phyloP scores from a whole-genome alignment of 92 coral and sea anemone species.

The Zoanthus sociatus region DNA sequence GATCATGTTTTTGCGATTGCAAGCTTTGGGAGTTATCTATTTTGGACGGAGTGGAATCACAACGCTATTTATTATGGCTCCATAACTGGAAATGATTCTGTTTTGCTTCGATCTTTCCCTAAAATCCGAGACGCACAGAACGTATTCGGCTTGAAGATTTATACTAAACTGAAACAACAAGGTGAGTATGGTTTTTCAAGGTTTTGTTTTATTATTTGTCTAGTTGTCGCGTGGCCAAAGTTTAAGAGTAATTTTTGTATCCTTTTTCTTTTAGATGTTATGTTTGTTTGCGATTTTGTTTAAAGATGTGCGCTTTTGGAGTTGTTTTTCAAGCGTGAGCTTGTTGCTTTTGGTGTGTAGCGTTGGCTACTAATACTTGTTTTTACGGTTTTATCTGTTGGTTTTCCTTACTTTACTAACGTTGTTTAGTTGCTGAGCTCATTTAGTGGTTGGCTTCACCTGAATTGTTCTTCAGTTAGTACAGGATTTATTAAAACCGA shows the following conservation, averaged over 20 bases:
- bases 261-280: no score
- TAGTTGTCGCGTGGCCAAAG: no score
- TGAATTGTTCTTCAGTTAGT: no score
- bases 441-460: no score
- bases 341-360: no score
- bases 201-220: background rate
- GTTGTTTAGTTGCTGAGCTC: no score
- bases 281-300: no score
- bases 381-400: no score
- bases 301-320: background rate
- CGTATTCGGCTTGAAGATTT: conserved; percentile 73
- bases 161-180: conserved; percentile 69
- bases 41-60: conserved; percentile 87
- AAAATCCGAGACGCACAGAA: conserved; percentile 39
- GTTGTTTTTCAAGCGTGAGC: background rate
- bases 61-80: conserved; percentile 60
- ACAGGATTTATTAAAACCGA: no score
- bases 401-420: no score
- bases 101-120: conserved; percentile 46
- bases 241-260: no score
- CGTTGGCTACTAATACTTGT: no score
- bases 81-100: conserved; percentile 38
- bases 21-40: conserved; percentile 57
- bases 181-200: conserved; percentile 55
- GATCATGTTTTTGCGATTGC: conserved; percentile 78